Base-by-base conservation (phyloP, 2,113 vertebrate genomes). In the Dicaeum eximium region DNA sequence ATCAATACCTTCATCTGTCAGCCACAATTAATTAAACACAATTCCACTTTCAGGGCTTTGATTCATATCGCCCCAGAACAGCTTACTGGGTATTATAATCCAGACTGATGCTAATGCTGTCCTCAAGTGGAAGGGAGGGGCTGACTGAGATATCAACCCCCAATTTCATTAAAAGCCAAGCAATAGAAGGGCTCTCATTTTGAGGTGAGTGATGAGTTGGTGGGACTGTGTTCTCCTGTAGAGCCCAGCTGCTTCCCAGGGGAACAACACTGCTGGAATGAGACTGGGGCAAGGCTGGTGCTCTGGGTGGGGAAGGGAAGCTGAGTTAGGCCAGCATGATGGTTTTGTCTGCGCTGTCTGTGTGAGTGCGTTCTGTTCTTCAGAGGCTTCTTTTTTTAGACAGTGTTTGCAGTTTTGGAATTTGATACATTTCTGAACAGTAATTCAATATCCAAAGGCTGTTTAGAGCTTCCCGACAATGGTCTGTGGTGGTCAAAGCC, bases 41-140 rank as follows among this genome's bases (percentile, higher is more conserved):
- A 78, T 90, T 79, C 86, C 79, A 47, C 86, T 84, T 95, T 74
- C 65, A 60, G 77, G 83, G 54, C 95, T 97, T 93, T 95, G 96
- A 97, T 97, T 97, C 80, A 25, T 97, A 92, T 96, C 90, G 16
- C 78, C 80, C 78, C 88, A 78, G 84, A 95, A 93, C 92, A 97
- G 22, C 30, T 94, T 64, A 66, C 88, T 84, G 37, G 15, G 15
- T 86, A 47, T 95, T 94, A 65, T 73, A 86, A 96, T 88, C 88
- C 90, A 67, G 66, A n/a, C 13, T 70, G 92, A 77, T 93, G 86
- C 88, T 94, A 88, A 92, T 93, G 42, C 80, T 77, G 54, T 88
- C 91, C 88, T 96, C 86, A 48, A 93, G 93, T 88, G 90, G 64
- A 77, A 83, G 73, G 89, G 88, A 90, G 75, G 62, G n/a, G 56